A percentile compares a stretch with the other conserved stretches of the same genome.
phyloP scores from a whole-genome alignment of 2,888 invertebrate species.

The Blastobasis adustella region DNA sequence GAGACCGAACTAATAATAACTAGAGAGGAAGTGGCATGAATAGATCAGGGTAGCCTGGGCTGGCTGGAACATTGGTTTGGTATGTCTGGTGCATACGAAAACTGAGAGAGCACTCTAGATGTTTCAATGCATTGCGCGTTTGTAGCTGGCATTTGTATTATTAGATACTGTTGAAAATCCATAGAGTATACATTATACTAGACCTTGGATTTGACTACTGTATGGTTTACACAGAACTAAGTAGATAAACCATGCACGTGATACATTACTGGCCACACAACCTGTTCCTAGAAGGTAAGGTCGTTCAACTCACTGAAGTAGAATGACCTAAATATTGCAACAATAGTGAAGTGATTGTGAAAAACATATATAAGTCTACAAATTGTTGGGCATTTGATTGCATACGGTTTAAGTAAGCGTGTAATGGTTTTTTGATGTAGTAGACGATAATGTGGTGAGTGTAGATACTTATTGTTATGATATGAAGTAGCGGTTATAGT shows the following conservation, averaged over 20 bases:
- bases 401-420: too few species aligned
- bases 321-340: slow-evolving; percentile 60
- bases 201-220: too few species aligned
- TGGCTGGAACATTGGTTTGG: slow-evolving; percentile 35
- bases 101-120: slow-evolving; percentile 3
- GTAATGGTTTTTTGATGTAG: too few species aligned
- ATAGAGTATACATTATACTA: too few species aligned
- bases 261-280: slow-evolving; percentile 23
- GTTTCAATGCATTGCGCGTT: slow-evolving; percentile 16
- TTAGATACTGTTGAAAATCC: background rate
- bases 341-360: slow-evolving; percentile 25
- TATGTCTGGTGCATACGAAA: slow-evolving; percentile 39
- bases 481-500: too few species aligned
- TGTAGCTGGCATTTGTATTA: background rate
- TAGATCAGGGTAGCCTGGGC: slow-evolving; percentile 26
- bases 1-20: slow-evolving; percentile 50
- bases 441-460: too few species aligned
- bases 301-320: slow-evolving; percentile 56
- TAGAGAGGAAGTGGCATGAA: slow-evolving; percentile 56
- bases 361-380: too few species aligned
- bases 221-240: too few species aligned
- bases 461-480: too few species aligned
- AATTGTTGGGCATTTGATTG: too few species aligned
- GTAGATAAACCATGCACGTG: slow-evolving; percentile 1
- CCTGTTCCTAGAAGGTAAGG: slow-evolving; percentile 51